Conservation (phyloP, 2,113 vertebrate species). For the Laterallus jamaicensis region DNA sequence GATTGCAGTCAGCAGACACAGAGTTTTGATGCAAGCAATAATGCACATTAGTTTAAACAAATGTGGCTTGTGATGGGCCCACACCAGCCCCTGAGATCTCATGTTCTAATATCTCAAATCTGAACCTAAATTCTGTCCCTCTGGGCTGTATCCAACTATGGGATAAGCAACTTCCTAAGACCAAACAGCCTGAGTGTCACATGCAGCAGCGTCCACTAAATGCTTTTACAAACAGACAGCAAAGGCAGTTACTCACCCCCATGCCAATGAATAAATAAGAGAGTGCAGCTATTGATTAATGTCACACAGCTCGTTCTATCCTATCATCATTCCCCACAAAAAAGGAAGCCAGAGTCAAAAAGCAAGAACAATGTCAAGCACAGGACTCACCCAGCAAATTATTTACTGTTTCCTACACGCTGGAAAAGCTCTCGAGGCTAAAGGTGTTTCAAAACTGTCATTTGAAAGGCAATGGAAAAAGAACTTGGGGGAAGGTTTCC, state of each 20-base stretch:
- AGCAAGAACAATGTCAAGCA: conserved; percentile 48
- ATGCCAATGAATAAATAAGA: conserved; percentile 63
- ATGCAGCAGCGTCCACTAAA: background rate
- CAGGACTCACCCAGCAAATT: conserved; percentile 50
- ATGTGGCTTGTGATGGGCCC: fast-evolving
- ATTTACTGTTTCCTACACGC: conserved; percentile 57
- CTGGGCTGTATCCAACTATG: background rate
- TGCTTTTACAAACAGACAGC: background rate
- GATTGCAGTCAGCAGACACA: background rate
- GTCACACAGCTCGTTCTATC: background rate
- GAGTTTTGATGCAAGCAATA: background rate
- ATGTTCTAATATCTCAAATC: background rate
- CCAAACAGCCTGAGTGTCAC: background rate
- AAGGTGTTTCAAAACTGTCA: conserved; percentile 36
- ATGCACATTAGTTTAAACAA: background rate
- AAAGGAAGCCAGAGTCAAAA: conserved; percentile 56
- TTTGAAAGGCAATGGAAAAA: conserved; percentile 10
- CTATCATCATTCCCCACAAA: conserved; percentile 35
- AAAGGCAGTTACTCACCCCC: background rate
- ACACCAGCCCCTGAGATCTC: background rate
- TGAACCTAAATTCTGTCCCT: background rate
- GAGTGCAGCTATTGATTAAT: conserved; percentile 66
- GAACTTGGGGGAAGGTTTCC: conserved; percentile 12
- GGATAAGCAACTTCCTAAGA: background rate
- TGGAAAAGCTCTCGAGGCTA: conserved; percentile 42